Evolutionary conservation across 64 coral and sea anemone genomes (phyloP).

Genomic region (Montipora cactus): DNA sequence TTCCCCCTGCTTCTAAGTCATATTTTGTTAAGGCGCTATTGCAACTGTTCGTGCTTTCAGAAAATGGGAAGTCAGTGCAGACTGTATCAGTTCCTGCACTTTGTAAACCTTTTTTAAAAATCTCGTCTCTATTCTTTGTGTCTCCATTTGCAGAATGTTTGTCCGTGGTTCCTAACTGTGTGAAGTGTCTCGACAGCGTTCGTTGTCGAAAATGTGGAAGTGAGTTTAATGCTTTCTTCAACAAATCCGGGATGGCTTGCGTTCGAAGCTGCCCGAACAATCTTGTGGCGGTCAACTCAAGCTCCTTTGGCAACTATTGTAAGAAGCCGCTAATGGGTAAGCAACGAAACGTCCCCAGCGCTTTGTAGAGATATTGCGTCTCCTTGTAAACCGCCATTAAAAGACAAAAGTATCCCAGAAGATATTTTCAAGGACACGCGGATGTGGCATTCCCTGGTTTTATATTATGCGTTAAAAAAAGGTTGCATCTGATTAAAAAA

Average conservation of each 20-base stretch:
- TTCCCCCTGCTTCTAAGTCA: too few relatives aligned
- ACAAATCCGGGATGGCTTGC: slow-evolving; percentile 26
- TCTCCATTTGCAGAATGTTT: slow-evolving; percentile 9
- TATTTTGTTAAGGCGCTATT: too few relatives aligned
- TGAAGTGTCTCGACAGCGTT: slow-evolving; percentile 28
- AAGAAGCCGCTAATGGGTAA: slow-evolving; percentile 23
- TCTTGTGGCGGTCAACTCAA: neutral
- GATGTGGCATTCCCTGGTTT: too few relatives aligned
- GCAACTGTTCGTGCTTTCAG: neutral
- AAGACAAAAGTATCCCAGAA: too few relatives aligned
- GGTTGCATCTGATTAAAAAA: too few relatives aligned
- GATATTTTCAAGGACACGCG: too few relatives aligned
- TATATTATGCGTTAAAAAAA: too few relatives aligned
- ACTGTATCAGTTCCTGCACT: neutral
- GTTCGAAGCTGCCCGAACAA: slow-evolving; percentile 14
- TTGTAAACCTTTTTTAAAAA: neutral
- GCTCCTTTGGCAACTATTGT: slow-evolving; percentile 28
- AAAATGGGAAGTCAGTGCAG: neutral
- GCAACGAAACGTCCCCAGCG: neutral
- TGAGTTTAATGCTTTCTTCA: slow-evolving; percentile 27
- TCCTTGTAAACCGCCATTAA: too few relatives aligned
- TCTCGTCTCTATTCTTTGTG: neutral
- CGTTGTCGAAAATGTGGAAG: slow-evolving; percentile 44
- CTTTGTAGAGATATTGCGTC: too few relatives aligned
- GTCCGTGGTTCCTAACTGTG: slow-evolving; percentile 27